Base-by-base conservation (phyloP, 2,888 invertebrate species). In the Stenolophus ochropezus region DNA sequence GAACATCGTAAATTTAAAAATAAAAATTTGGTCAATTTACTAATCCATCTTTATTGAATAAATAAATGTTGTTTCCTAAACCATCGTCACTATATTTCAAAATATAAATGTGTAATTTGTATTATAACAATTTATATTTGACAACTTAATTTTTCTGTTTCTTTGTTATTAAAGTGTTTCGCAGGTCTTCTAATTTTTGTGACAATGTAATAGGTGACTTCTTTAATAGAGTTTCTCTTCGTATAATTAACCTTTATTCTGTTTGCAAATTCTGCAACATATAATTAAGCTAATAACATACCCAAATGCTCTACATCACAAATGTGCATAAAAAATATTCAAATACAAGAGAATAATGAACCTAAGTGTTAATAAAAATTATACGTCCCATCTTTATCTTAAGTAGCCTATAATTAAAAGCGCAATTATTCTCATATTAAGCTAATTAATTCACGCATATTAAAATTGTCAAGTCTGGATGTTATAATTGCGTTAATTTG, bases 341-440 rank as follows among this genome's bases (percentile, higher is more conserved):
- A 73, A 73, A 73, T 73, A 51, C 49, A 73, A 49, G 73, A 73
- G 73, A 73, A 51, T 73, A 73, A 73, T 49, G 73, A 73, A 73
- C 73, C 18, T 73, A 49, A 18, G 73, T 73, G 73, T 20, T 73
- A 73, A 73, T 69, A 69, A 69, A 69, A 69, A 33, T 8, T 47
- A 42, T 69, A 11, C 33, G 42, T 16, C 2, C 4, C 33, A 20
- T 14, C 18, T 33, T 61, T 69, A 42, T 33, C 69, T 33, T 69
- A 53, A 75, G 53, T 27, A 75, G 75, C 16, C 65, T 61, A 61
- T 77, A 61, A 77, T 33, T 65, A 58, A 65, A n/a, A 47, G 49
- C 47, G 65, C 53, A 77, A 77, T 77, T 77, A 77, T 47, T 77
- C 23, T 65, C 21, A 77, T 61, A 77, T 61, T 58, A 61, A 77